Base-by-base conservation (phyloP, 2,113 vertebrate species). In the Ia io region DNA sequence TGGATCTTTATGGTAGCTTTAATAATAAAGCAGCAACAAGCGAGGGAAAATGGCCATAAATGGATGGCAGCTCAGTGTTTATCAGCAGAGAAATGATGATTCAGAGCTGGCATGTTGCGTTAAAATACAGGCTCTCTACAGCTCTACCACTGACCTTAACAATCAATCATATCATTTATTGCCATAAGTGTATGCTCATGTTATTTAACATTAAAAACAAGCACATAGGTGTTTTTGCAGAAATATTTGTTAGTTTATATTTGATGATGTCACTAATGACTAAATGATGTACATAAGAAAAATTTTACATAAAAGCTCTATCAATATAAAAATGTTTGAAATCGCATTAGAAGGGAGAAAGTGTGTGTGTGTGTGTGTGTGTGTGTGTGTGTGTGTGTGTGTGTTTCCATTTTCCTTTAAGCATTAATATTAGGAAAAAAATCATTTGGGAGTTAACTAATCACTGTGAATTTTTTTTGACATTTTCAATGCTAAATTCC, bases 101-200 rank as follows among this genome's bases (percentile, higher is more conserved):
- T 98, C 96, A 97, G 97, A 98, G 96, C 86, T 95, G 96, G 96
- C 80, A 95, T 82, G 86, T 71, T 95, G 90, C 98, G 97, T 96
- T 98, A 98, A 98, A 98, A 98, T 97, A 97, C 96, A 98, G 97
- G 96, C 96, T 97, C 96, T 98, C 91, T 97, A 95, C 69, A 94
- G 88, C 94, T 97, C 98, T 85, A 79, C 16, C 67, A 92, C 94
- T 98, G 98, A 98, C 98, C 98, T 98, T 97, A 96, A 93, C 97
- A 98, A 97, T 98, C 98, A 98, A 98, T 98, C 96, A 97, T 93
- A 71, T 85, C 97, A 97, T 98, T 98, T 98, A 97, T 97, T 98
- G 89, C 98, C 95, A 97, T 90, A 97, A 97, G 96, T 96, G 86
- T 86, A 96, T 88, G 87, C 70, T 97, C 56, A 69, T 93, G 97